phyloP scores from a whole-genome alignment of 2,797 vertebrate species.

The Eutrigla gurnardus region DNA sequence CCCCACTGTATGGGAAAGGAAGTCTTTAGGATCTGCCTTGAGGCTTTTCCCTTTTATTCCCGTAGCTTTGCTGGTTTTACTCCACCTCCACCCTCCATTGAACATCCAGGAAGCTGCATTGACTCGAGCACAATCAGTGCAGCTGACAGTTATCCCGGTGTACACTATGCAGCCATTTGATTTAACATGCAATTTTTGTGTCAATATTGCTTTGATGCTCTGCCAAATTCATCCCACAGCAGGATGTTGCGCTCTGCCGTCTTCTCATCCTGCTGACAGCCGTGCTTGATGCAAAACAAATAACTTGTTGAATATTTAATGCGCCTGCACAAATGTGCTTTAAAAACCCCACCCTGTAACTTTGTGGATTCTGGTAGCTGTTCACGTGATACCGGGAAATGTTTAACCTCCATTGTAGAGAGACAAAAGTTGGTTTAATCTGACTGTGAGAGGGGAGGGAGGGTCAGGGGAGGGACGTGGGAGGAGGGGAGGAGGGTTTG shows the following conservation, averaged over 20 bases:
- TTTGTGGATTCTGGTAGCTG: conserved; percentile 73
- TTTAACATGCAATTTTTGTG: conserved; percentile 58
- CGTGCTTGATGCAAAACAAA: conserved; percentile 48
- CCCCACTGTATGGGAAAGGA: conserved; percentile 74
- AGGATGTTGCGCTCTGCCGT: conserved; percentile 46
- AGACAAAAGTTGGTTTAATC: conserved; percentile 92
- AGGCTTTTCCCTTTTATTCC: conserved; percentile 65
- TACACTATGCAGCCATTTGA: conserved; percentile 48
- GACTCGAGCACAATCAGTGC: conserved; percentile 49
- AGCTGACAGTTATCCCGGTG: conserved; percentile 55
- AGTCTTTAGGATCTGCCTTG: conserved; percentile 68
- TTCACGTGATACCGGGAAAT: conserved; percentile 88
- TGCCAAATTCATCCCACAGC: conserved; percentile 55
- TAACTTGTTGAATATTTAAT: conserved; percentile 53
- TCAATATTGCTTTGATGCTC: conserved; percentile 55
- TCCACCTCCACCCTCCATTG: conserved; percentile 70
- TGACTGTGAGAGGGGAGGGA: conserved; percentile 84
- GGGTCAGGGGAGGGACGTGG: conserved; percentile 50
- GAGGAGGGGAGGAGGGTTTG: conserved; percentile 40
- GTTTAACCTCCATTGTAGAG: conserved; percentile 92
- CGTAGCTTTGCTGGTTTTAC: conserved; percentile 37
- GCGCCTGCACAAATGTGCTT: conserved; percentile 21
- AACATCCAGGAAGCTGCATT: conserved; percentile 52
- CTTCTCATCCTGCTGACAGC: conserved; percentile 25
- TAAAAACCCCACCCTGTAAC: conserved; percentile 53